These are phyloP conservation scores for Drosophila pachea DNA, from an alignment of 1,140 invertebrate genomes.

Conservation along the genomic window DNA sequence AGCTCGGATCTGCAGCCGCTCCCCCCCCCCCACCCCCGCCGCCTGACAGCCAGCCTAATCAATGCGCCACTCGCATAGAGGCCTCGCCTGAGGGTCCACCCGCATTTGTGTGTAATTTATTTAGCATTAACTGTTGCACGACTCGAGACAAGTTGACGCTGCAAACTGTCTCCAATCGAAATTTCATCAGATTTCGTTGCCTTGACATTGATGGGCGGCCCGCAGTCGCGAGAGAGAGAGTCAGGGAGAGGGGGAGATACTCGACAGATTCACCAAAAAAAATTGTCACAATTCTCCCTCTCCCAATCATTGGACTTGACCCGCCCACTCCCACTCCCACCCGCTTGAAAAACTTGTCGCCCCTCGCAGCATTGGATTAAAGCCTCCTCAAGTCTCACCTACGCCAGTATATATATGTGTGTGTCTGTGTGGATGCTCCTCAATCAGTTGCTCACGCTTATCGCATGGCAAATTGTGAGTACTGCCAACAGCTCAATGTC, in stretches of 20 bases:
- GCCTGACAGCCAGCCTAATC: conserved; percentile 30
- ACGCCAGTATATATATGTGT: no score
- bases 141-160: conserved; percentile 2
- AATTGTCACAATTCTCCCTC: no score
- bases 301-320: no score
- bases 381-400: no score
- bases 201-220: not conserved
- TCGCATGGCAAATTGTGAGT: conserved; percentile 17
- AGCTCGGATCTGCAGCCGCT: conserved; percentile 22
- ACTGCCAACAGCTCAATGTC: conserved; percentile 36
- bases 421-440: not conserved
- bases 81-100: conserved; percentile 20
- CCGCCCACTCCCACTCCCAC: no score
- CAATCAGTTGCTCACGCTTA: conserved; percentile 7
- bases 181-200: not conserved
- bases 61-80: conserved; percentile 42
- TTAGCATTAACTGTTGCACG: conserved; percentile 63
- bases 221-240: no score
- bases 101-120: conserved; percentile 60
- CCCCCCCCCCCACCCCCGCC: not conserved
- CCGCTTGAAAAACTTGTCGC: no score
- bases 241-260: no score
- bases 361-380: no score
- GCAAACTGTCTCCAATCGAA: not conserved
- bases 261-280: no score